Conservation (phyloP, 1,140 invertebrate genomes). For the Fopius arisanus region DNA sequence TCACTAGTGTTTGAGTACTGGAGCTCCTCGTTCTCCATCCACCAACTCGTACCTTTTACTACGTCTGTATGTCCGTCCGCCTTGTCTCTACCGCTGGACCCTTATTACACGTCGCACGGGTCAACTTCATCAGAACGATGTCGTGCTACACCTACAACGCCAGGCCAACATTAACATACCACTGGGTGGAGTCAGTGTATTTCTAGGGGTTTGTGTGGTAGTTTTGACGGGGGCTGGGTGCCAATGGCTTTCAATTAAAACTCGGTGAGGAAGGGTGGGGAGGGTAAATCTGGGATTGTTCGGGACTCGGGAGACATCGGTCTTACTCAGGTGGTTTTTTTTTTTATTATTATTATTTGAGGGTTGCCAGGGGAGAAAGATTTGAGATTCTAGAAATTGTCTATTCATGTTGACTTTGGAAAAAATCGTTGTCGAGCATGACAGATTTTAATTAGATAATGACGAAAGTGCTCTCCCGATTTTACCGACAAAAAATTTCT, state of each 20-base stretch:
- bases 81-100: slow-evolving; percentile 47
- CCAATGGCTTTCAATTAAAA: background rate
- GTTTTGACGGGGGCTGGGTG: background rate
- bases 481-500: no score
- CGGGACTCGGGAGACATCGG: no score
- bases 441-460: no score
- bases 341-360: no score
- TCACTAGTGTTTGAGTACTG: slow-evolving; percentile 45
- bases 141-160: slow-evolving; percentile 40
- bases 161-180: slow-evolving; percentile 52
- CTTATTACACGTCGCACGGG: slow-evolving; percentile 61
- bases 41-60: slow-evolving; percentile 16
- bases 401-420: no score
- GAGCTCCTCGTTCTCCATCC: slow-evolving; percentile 37
- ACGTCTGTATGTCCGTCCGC: slow-evolving; percentile 27
- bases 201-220: background rate
- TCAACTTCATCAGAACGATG: slow-evolving; percentile 62
- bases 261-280: background rate
- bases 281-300: background rate
- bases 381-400: no score
- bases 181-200: background rate
- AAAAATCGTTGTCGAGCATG: no score
- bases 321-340: no score
- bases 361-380: no score
- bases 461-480: no score